Conservation (phyloP, 2,888 invertebrate genomes). For the Rhaphigaster nebulosa region DNA sequence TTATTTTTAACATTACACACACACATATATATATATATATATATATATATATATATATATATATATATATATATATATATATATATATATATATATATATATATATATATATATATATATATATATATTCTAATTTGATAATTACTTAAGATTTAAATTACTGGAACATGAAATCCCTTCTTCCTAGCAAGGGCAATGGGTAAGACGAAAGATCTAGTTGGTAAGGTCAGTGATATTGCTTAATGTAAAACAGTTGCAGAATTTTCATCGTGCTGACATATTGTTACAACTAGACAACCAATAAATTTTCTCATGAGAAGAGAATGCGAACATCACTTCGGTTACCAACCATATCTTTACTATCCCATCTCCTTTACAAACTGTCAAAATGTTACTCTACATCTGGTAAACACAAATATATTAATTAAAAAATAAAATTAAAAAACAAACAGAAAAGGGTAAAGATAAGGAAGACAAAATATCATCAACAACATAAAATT, state of each 20-base stretch:
- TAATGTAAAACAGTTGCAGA: not conserved
- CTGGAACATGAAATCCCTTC: not conserved
- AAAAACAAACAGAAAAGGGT: not conserved
- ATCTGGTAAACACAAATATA: not conserved
- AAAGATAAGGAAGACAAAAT: constrained; percentile 41
- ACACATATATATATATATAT: too few species aligned
- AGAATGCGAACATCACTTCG: not conserved
- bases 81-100: too few species aligned
- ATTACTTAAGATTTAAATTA: not conserved
- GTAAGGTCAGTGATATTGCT: not conserved
- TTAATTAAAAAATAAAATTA: not conserved
- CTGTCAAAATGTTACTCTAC: not conserved
- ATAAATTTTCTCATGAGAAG: not conserved
- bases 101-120: too few species aligned
- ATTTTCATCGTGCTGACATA: not conserved
- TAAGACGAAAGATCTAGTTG: constrained; percentile 19
- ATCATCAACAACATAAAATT: constrained; percentile 41
- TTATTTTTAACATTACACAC: constrained; percentile 25
- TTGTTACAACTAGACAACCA: not conserved
- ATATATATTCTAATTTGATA: constrained; percentile 12
- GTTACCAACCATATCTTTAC: not conserved
- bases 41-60: too few species aligned
- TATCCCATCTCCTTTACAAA: not conserved
- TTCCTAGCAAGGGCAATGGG: not conserved
- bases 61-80: too few species aligned